Evolutionary conservation across 2,113 vertebrate genomes (phyloP), one percentile per base, ranked within the genome.

Genomic region (Noctilio leporinus): DNA sequence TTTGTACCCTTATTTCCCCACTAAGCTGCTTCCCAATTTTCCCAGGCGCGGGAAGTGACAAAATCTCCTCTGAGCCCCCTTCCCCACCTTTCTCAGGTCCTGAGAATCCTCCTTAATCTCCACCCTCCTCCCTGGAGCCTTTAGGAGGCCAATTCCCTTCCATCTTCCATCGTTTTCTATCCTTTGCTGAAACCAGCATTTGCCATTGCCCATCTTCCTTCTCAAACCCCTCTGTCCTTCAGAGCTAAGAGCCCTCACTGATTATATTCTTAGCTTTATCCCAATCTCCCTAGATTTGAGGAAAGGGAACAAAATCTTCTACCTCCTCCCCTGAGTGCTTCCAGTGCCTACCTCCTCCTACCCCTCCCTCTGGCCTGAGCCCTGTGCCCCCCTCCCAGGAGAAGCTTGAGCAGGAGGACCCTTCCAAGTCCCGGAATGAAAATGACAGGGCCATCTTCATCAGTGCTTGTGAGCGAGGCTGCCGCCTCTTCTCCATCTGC

Each of bases 401-500:
- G 19, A 91, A 83, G n/a, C 86, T 16, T 0, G 40, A 47, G 69
- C 64, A 57, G 0, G 16, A 57, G 47, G 59, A 47, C 72, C n/a
- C 94, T 81, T 73, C 95, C 0, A 90, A 90, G 59, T 69, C 90
- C 28, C 49, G 33, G 26, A 57, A 80, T 7, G 88, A 86, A 0
- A 33, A 90, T 22, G 95, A 81, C 81, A 80, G 83, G 57, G 96
- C 96, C 0, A 8, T 88, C 9, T 82, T 92, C 22, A 33, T 81
- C 87, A 99, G 99, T 62, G 99, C 99, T 95, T 99, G 99, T 96
- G 98, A 99, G 97, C 99, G 99, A 0, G 99, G 99, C 94, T 99
- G 99, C 97, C 99, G 99, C 90, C 99, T 99, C 96, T 99, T 99
- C 98, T 99, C 99, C 97, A 99, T 99, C 98, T 99, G 99, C 97